phyloP scores from a whole-genome alignment of 1,140 invertebrate genomes.

The Pseudoatta argentina region DNA sequence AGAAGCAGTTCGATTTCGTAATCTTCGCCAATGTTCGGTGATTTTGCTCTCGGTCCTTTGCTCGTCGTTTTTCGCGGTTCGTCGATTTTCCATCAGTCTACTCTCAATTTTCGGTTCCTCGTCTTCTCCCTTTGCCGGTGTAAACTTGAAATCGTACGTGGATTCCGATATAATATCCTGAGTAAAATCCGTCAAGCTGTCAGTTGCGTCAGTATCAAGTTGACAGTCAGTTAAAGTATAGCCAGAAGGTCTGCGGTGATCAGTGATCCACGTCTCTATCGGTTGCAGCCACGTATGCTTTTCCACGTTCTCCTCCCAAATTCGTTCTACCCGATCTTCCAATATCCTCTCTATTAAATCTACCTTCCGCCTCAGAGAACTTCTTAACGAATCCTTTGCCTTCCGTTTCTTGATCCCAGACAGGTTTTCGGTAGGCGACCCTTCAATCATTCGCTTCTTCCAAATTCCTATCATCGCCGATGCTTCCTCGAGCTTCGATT shows the following conservation, averaged over 20 bases:
- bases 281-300: slow-evolving; percentile 78
- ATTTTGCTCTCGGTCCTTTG: slow-evolving; percentile 24
- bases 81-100: neutral
- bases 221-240: neutral
- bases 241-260: slow-evolving; percentile 60
- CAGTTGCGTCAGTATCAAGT: neutral
- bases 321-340: slow-evolving; percentile 75
- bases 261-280: slow-evolving; percentile 77
- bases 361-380: slow-evolving; percentile 74
- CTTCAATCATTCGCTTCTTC: neutral
- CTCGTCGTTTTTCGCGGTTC: slow-evolving; percentile 30
- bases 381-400: slow-evolving; percentile 60
- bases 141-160: slow-evolving; percentile 60
- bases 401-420: slow-evolving; percentile 57
- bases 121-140: neutral
- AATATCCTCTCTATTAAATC: slow-evolving; percentile 76
- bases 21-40: slow-evolving; percentile 21
- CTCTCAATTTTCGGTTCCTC: slow-evolving; percentile 51
- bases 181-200: neutral
- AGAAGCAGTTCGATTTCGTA: neutral
- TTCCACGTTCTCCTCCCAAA: slow-evolving; percentile 74
- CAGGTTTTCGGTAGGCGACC: slow-evolving; percentile 20
- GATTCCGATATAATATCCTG: neutral
- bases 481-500: neutral
- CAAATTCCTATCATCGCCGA: neutral